These are phyloP conservation scores for Allygus modestus DNA, from an alignment of 2,888 invertebrate species.

Conservation along the genomic window DNA sequence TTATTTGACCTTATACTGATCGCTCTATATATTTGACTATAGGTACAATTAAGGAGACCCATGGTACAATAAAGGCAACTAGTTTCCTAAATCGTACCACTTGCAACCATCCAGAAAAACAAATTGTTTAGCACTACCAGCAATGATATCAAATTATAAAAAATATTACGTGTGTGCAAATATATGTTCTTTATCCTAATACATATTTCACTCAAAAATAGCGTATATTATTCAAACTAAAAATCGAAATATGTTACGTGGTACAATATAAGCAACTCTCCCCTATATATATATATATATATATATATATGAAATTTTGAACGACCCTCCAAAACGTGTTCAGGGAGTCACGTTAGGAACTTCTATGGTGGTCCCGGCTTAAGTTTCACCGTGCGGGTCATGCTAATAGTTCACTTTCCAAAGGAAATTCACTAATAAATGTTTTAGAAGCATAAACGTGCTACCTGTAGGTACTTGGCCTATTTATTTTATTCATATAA, in stretches of 20 bases:
- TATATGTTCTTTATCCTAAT: slow-evolving; percentile 12
- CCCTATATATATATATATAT: too few relatives aligned
- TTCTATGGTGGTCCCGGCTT: too few relatives aligned
- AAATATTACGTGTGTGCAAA: slow-evolving; percentile 22
- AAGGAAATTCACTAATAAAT: too few relatives aligned
- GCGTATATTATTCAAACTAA: slow-evolving; percentile 10
- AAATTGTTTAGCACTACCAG: neutral
- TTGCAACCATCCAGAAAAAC: slow-evolving; percentile 11
- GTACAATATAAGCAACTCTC: slow-evolving; percentile 47
- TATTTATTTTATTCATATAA: too few relatives aligned
- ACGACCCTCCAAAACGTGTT: too few relatives aligned
- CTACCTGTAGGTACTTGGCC: too few relatives aligned
- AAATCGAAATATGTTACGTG: slow-evolving; percentile 20
- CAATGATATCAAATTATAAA: neutral
- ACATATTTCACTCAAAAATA: neutral
- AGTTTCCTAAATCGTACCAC: slow-evolving; percentile 45
- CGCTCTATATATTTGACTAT: neutral
- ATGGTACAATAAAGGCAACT: slow-evolving; percentile 46
- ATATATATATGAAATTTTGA: too few relatives aligned
- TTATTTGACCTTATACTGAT: slow-evolving; percentile 20
- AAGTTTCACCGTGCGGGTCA: too few relatives aligned
- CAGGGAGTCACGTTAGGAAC: too few relatives aligned
- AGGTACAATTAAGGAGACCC: slow-evolving; percentile 42
- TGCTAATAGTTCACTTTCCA: too few relatives aligned
- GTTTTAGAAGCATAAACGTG: too few relatives aligned